A percentile compares a stretch with the other conserved stretches of the same genome.
Evolutionary conservation across 2,888 invertebrate species (phyloP).

Genomic region (Theodoxus fluviatilis): DNA sequence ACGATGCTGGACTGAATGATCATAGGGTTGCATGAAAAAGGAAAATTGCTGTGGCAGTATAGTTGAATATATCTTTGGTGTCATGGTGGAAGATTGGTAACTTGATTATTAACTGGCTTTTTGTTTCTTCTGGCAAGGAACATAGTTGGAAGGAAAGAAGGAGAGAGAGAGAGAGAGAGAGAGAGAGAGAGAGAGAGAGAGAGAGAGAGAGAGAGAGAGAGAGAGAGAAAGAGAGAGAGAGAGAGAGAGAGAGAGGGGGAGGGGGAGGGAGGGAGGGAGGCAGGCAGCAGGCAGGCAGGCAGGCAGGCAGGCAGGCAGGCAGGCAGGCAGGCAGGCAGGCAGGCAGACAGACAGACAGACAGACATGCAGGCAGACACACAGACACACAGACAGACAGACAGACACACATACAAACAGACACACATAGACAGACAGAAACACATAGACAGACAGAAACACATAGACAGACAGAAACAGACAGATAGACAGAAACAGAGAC

Average conservation of each 20-base stretch:
- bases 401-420: constrained; percentile 5
- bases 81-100: too few relatives aligned
- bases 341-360: background rate
- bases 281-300: too few relatives aligned
- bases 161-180: background rate
- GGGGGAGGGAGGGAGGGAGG: too few relatives aligned
- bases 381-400: constrained; percentile 18
- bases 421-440: constrained; percentile 3
- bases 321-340: too few relatives aligned
- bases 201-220: background rate
- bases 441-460: constrained; percentile 6
- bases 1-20: too few relatives aligned
- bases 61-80: too few relatives aligned
- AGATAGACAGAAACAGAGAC: constrained; percentile 16
- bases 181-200: background rate
- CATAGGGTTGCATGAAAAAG: too few relatives aligned
- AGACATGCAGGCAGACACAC: background rate
- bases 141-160: background rate
- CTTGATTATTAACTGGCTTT: too few relatives aligned
- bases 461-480: constrained; percentile 12
- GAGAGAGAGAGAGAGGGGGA: too few relatives aligned
- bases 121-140: too few relatives aligned
- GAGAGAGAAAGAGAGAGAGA: background rate
- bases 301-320: too few relatives aligned
- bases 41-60: too few relatives aligned